Base-by-base conservation (phyloP, 2,888 invertebrate genomes). In the Esperia sulphurella region DNA sequence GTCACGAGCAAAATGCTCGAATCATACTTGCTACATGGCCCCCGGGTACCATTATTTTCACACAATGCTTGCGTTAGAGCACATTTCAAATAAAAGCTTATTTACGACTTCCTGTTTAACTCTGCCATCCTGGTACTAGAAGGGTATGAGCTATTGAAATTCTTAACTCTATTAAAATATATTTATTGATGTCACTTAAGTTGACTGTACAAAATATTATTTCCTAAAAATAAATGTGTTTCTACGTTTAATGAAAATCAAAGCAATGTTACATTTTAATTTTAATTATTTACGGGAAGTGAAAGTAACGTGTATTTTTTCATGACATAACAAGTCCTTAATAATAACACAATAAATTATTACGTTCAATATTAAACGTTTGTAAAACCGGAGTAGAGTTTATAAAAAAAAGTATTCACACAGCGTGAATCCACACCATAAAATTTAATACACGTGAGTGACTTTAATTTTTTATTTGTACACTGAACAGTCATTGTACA, bases 41-140 rank as follows among this genome's bases (percentile, higher is more conserved):
- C 81, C 52, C 51, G 82, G 75, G 83, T 58, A 61, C 63, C 71
- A 68, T 83, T 73, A 78, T 68, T 69, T 70, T 62, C 65, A 67
- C 71, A 31, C 70, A 67, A 69, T 68, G 72, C 70, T 67, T 65
- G 69, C 67, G 65, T 71, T 68, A 70, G 64, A 73, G 65, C 66
- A 68, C 74, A 72, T 74, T 78, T 75, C 75, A 75, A 80, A 80
- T 79, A 76, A 78, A 78, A 71, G 67, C 63, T 74, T 80, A 82
- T 84, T 83, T 82, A 83, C 68, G 69, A 72, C 75, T 74, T 76
- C 71, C 75, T 71, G 53, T 63, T 57, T 46, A 54, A 49, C 54
- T 45, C 35, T 48, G 48, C 28, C 38, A 29, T 13, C 48, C 43
- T 47, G 42, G 45, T 51, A 48, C 35, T 21, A 10, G 13, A 31